A percentile compares a stretch with the other conserved stretches of the same genome.
Evolutionary conservation across 2,113 vertebrate species (phyloP).

Genomic region (Cepphus grylle): DNA sequence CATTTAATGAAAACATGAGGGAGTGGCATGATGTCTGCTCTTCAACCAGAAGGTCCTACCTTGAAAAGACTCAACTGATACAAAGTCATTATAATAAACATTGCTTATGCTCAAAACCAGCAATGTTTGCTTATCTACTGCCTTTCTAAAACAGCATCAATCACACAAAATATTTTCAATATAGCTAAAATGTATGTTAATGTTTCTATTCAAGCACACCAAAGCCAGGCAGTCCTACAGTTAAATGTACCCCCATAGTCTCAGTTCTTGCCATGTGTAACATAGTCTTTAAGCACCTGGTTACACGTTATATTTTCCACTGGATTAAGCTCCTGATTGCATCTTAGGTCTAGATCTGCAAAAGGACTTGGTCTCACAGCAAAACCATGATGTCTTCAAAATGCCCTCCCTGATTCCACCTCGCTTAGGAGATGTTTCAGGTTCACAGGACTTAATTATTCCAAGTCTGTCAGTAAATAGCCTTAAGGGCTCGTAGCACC

Average conservation of each 20-base stretch:
- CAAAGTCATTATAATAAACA: background rate
- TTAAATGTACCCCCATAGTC: background rate
- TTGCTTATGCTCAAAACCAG: background rate
- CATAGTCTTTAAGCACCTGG: background rate
- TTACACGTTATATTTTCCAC: background rate
- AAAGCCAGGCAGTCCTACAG: background rate
- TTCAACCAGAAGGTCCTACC: background rate
- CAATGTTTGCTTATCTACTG: background rate
- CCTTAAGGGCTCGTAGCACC: background rate
- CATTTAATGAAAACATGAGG: background rate
- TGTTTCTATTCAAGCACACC: background rate
- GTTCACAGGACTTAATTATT: background rate
- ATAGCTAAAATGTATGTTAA: background rate
- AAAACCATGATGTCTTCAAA: background rate
- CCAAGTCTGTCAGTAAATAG: background rate
- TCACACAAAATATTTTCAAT: background rate
- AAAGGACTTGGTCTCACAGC: background rate
- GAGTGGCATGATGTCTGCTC: background rate
- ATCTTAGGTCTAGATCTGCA: background rate
- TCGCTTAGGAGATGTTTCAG: background rate
- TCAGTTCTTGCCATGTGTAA: background rate
- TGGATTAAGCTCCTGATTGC: background rate
- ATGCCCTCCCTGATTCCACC: background rate
- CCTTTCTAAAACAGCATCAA: background rate
- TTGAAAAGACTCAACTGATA: background rate